Evolutionary conservation across 2,888 invertebrate species (phyloP).

Genomic region (Zhuqinia jingwanae): DNA sequence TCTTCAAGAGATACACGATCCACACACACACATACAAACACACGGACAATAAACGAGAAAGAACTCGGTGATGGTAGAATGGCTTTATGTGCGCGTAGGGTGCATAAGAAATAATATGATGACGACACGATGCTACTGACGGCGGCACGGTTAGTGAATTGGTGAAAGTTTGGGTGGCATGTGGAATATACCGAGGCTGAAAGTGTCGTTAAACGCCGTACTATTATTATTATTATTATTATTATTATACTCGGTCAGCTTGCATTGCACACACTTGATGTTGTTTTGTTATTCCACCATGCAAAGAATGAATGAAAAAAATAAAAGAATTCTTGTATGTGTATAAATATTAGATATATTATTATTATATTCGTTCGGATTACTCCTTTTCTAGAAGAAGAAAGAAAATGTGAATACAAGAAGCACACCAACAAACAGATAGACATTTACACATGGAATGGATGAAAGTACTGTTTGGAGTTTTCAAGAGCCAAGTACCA

Average conservation of each 20-base stretch:
- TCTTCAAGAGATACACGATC: not conserved
- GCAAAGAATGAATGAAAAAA: not conserved
- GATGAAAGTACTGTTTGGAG: conserved; percentile 7
- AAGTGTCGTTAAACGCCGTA: conserved; percentile 27
- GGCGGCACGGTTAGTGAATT: not conserved
- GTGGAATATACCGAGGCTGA: not conserved
- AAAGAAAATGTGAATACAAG: not conserved
- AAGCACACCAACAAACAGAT: too few species aligned
- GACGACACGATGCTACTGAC: not conserved
- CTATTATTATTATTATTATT: too few species aligned
- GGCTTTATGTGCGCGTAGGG: not conserved
- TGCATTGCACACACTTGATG: too few species aligned
- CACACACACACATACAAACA: too few species aligned
- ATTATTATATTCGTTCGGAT: not conserved
- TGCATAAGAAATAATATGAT: conserved; percentile 10
- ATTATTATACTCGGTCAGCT: not conserved
- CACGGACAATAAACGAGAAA: too few species aligned
- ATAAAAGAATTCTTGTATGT: not conserved
- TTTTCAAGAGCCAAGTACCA: conserved; percentile 41
- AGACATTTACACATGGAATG: too few species aligned
- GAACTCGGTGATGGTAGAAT: too few species aligned
- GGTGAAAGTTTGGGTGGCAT: not conserved
- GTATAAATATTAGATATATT: not conserved
- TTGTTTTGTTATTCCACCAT: not conserved
- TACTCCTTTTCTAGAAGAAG: not conserved